Percentiles rank a stretch among this genome's conserved stretches.
Evolutionary conservation across 2,113 vertebrate species (phyloP).

Genomic region (Equus quagga): DNA sequence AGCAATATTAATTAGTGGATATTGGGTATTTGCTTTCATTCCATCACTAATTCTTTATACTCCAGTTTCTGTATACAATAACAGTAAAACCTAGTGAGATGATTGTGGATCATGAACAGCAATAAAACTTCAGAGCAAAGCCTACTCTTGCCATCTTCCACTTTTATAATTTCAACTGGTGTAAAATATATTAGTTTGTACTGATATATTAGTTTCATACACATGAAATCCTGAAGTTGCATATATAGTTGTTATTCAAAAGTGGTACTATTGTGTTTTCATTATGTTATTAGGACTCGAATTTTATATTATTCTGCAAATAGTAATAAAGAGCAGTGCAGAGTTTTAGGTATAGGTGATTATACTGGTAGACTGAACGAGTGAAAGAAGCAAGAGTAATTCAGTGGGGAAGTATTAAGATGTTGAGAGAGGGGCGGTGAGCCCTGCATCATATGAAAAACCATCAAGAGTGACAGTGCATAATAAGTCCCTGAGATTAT

Average conservation of each 20-base stretch:
- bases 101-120: neutral
- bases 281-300: neutral
- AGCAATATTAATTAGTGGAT: neutral
- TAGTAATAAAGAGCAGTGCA: neutral
- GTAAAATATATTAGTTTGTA: neutral
- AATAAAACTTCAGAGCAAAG: conserved; percentile 22
- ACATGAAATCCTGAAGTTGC: conserved; percentile 26
- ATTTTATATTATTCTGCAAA: conserved; percentile 44
- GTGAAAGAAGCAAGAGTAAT: neutral
- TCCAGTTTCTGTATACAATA: neutral
- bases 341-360: neutral
- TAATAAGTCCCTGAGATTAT: neutral
- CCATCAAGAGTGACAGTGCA: neutral
- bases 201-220: neutral
- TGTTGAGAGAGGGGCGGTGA: neutral
- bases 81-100: neutral
- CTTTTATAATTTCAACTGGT: neutral
- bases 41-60: neutral
- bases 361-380: neutral
- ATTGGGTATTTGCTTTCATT: conserved; percentile 6
- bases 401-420: neutral
- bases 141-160: neutral
- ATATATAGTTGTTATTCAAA: neutral
- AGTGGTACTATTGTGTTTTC: conserved; percentile 1
- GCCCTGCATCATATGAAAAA: neutral